These are phyloP conservation scores for Hermodice carunculata DNA, from an alignment of 2,888 invertebrate species.

Conservation along the genomic window DNA sequence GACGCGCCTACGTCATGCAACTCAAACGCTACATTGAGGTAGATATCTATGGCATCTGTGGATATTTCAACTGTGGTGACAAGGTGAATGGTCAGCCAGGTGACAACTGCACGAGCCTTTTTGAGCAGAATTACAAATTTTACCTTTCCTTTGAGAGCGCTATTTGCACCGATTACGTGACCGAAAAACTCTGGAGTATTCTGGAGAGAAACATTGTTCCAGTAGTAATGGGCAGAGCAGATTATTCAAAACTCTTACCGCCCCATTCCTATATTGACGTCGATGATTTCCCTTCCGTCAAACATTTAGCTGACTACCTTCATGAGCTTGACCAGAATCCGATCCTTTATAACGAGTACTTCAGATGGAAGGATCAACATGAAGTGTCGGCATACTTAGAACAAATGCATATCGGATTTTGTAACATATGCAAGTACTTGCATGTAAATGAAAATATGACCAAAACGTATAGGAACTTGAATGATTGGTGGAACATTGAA, in stretches of 20 bases:
- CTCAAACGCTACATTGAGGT: slow-evolving; percentile 83
- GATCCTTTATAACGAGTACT: slow-evolving; percentile 92
- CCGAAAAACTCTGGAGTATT: slow-evolving; percentile 44
- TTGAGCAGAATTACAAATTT: slow-evolving; percentile 33
- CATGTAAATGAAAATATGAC: too few relatives aligned
- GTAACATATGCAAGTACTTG: too few relatives aligned
- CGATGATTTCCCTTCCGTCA: slow-evolving; percentile 91
- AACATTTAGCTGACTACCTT: slow-evolving; percentile 88
- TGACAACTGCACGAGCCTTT: slow-evolving; percentile 77
- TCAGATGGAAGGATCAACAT: slow-evolving; percentile 94
- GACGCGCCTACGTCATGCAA: slow-evolving; percentile 88
- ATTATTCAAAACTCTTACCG: slow-evolving; percentile 79
- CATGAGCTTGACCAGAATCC: slow-evolving; percentile 88
- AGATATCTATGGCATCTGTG: slow-evolving; percentile 73
- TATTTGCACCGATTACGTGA: slow-evolving; percentile 43
- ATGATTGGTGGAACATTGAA: too few relatives aligned
- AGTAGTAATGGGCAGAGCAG: slow-evolving; percentile 36
- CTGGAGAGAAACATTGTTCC: slow-evolving; percentile 39
- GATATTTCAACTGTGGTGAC: slow-evolving; percentile 80
- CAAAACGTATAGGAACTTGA: too few relatives aligned
- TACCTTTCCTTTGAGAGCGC: slow-evolving; percentile 44
- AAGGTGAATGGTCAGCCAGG: too few relatives aligned
- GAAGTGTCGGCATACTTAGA: too few relatives aligned
- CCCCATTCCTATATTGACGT: slow-evolving; percentile 94
- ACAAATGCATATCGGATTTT: too few relatives aligned